Evolutionary conservation across 2,888 invertebrate genomes (phyloP), one percentile per base, ranked within the genome.

Genomic region (Conus canariensis): DNA sequence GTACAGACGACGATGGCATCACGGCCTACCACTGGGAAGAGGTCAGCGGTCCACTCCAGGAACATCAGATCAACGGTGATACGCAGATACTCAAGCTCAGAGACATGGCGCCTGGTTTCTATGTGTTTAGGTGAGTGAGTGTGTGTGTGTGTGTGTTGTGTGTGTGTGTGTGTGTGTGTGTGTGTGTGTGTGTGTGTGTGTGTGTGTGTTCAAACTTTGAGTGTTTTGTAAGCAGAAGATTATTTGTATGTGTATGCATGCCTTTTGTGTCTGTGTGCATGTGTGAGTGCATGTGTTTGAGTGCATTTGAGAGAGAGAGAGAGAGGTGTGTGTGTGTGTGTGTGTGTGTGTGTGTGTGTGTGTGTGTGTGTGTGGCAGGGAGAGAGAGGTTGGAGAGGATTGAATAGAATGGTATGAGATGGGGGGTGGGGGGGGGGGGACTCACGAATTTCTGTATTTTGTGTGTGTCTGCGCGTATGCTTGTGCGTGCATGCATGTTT

Each of bases 11-110:
- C 95, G 98, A 98, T 95, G 97, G 97, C 91, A 98, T 99, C 92
- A 97, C 98, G 93, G 97, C 97, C 0, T 99, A 98, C 97, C 98
- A 98, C 95, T 99, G 99, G 99, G 99, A 99, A 96, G 97, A 98
- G 67, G 98, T 98, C 70, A 98, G 98, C 90, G 98, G 98, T 0
- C 99, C 99, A 0, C 96, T 97, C 89, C 95, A 95, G 85, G 93
- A 94, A 70, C 94, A 95, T 58, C 98, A 98, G 94, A 98, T 98
- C 0, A 96, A 98, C 60, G 97, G 91, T 10, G 94, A 97, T 91
- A 98, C 98, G 92, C 97, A 97, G 0, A 99, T 98, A 0, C 97
- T 99, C 22, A 98, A 98, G 92, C 96, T 99, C 74, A 98, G 98
- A 92, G 98, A 98, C 96, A 97, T 99, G 85, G 97, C 98, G 89